phyloP scores from a whole-genome alignment of 2,888 invertebrate species.

The Poecilobothrus nobilitatus region DNA sequence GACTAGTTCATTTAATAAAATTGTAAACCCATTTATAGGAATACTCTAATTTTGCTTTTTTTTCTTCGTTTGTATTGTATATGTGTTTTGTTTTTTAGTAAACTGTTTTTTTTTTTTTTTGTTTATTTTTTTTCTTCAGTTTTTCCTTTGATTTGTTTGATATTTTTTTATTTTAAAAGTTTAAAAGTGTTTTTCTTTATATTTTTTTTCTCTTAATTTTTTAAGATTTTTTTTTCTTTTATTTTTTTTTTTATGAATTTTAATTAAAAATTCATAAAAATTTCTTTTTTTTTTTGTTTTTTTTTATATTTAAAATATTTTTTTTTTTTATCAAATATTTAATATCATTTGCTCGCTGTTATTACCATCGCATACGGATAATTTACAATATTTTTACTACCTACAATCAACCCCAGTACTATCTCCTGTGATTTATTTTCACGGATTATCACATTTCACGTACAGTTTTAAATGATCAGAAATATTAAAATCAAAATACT shows the following conservation, averaged over 20 bases:
- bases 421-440: slow-evolving; percentile 1
- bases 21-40: slow-evolving; percentile 1
- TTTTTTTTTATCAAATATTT: not conserved
- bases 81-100: not conserved
- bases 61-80: not conserved
- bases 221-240: not conserved
- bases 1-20: not conserved
- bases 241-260: not conserved
- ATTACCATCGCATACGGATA: no score
- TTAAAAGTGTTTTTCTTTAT: no score
- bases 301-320: not conserved
- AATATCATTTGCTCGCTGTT: no score
- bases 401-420: not conserved
- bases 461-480: no score
- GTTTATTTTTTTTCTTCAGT: not conserved
- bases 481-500: no score
- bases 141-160: not conserved
- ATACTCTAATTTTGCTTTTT: not conserved
- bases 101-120: not conserved
- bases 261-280: slow-evolving; percentile 6
- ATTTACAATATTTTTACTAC: no score
- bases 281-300: not conserved
- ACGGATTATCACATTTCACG: slow-evolving; percentile 3
- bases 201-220: no score
- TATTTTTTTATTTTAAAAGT: no score